These are phyloP conservation scores for Chironomus tepperi DNA, from an alignment of 1,140 invertebrate species.

Conservation along the genomic window DNA sequence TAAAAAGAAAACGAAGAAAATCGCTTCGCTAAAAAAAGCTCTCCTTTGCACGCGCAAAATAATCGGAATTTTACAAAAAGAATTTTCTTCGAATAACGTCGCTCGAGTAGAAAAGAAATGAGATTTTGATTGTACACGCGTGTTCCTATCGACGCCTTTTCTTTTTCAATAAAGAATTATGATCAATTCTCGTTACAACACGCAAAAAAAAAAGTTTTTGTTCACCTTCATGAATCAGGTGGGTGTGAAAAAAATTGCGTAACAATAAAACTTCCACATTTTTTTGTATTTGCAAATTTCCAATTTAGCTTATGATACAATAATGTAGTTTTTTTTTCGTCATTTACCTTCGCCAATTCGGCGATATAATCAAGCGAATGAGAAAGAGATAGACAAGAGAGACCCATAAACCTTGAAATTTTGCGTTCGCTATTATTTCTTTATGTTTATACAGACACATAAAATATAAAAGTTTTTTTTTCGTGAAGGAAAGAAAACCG, in stretches of 20 bases:
- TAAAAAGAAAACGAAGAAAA: too few relatives aligned
- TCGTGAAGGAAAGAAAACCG: not conserved
- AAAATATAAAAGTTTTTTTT: not conserved
- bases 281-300: too few relatives aligned
- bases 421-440: not conserved
- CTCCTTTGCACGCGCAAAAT: not conserved
- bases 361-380: too few relatives aligned
- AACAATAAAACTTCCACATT: not conserved
- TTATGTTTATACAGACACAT: not conserved
- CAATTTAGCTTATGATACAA: too few relatives aligned
- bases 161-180: not conserved
- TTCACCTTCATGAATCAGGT: not conserved
- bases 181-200: not conserved
- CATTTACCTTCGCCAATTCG: too few relatives aligned
- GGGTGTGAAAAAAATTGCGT: not conserved
- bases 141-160: conserved; percentile 1
- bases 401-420: conserved; percentile 12
- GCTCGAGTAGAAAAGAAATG: not conserved
- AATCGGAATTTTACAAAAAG: not conserved
- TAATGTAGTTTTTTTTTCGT: too few relatives aligned
- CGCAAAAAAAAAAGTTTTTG: not conserved
- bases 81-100: too few relatives aligned
- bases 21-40: too few relatives aligned
- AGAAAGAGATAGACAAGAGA: not conserved
- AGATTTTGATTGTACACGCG: conserved; percentile 12